Evolutionary conservation across 2,797 vertebrate species (phyloP).

Genomic region (Pterois miles): DNA sequence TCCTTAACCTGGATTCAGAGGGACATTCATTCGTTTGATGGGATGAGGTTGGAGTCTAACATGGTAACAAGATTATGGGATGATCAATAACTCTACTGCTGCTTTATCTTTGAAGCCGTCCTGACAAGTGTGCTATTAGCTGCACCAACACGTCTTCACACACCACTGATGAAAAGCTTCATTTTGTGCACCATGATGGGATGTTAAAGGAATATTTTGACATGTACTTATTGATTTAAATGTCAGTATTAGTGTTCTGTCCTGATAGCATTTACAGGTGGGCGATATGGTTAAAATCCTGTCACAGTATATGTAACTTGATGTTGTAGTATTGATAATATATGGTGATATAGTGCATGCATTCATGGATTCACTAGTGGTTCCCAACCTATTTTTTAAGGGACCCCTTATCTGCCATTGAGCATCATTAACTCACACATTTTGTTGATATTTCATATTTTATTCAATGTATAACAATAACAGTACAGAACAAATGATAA

Average conservation of each 20-base stretch:
- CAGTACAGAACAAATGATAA: no score
- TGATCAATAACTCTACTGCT: not conserved
- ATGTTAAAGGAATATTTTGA: not conserved
- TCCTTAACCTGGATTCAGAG: not conserved
- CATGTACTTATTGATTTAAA: no score
- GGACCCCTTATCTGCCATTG: no score
- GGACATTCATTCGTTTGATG: not conserved
- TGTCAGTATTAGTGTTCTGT: not conserved
- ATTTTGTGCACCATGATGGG: not conserved
- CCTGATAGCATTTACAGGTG: not conserved
- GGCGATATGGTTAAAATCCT: not conserved
- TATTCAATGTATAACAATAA: no score
- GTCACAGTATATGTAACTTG: not conserved
- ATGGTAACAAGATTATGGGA: not conserved
- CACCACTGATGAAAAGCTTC: no score
- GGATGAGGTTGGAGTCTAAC: not conserved
- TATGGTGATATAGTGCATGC: not conserved
- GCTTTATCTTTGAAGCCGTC: not conserved
- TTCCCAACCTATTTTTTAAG: no score
- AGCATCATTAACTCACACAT: no score
- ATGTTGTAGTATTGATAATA: not conserved
- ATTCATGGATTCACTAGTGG: no score
- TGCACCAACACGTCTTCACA: not conserved
- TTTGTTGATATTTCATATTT: no score
- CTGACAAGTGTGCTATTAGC: not conserved